phyloP scores from a whole-genome alignment of 2,797 vertebrate species.

The Sebastolobus altivelis region DNA sequence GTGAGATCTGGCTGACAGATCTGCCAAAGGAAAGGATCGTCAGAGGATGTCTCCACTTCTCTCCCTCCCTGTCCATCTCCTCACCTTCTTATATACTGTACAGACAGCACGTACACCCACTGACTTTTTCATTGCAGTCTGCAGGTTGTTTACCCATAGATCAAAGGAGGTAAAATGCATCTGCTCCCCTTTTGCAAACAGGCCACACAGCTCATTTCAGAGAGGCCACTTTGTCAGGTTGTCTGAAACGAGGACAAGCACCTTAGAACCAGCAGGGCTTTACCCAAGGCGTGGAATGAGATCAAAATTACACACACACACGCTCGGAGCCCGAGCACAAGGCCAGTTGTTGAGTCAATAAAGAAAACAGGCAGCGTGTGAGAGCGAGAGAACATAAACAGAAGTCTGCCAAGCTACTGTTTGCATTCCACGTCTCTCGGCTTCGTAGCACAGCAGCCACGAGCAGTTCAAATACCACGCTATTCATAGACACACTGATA shows the following conservation, averaged over 20 bases:
- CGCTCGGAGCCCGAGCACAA: constrained; percentile 48
- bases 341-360: constrained; percentile 78
- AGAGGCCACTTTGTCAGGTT: constrained; percentile 67
- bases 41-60: constrained; percentile 36
- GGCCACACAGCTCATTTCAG: constrained; percentile 68
- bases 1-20: constrained; percentile 42
- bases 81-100: constrained; percentile 6
- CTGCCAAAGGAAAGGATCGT: constrained; percentile 39
- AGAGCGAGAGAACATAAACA: constrained; percentile 71
- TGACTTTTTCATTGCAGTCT: constrained; percentile 18
- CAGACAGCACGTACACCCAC: constrained; percentile 16
- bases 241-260: constrained; percentile 64
- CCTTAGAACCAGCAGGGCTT: constrained; percentile 62
- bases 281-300: constrained; percentile 65
- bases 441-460: constrained; percentile 48
- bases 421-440: constrained; percentile 71
- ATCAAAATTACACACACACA: constrained; percentile 58
- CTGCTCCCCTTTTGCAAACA: constrained; percentile 58
- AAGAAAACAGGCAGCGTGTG: constrained; percentile 65
- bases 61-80: constrained; percentile 19
- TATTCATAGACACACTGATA: constrained; percentile 42
- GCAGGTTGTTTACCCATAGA: constrained; percentile 65
- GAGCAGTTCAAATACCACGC: constrained; percentile 37
- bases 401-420: constrained; percentile 74
- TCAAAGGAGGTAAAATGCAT: constrained; percentile 66